A percentile compares a stretch with the other conserved stretches of the same genome.
Conservation (phyloP, 2,797 vertebrate species). For the Masticophis lateralis region DNA sequence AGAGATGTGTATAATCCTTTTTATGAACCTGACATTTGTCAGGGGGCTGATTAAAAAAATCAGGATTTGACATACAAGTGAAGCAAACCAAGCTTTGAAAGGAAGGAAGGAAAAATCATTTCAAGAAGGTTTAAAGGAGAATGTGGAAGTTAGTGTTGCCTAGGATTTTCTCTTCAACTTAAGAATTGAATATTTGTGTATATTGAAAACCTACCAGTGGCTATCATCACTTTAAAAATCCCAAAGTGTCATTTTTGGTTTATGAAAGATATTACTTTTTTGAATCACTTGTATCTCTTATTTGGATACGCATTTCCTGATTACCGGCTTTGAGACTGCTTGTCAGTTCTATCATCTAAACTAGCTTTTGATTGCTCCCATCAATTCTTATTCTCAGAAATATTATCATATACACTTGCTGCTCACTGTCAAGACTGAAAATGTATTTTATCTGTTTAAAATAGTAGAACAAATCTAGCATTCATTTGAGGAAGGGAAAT, state of each 20-base stretch:
- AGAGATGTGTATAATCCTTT: background rate
- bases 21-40: background rate
- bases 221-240: background rate
- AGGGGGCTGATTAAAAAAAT: background rate
- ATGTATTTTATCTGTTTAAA: background rate
- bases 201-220: background rate
- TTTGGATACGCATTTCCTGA: accelerated
- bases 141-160: background rate
- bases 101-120: background rate
- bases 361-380: background rate
- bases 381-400: background rate
- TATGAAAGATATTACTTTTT: background rate
- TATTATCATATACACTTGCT: accelerated
- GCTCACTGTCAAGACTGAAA: conserved; percentile 30
- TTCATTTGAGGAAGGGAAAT: conserved; percentile 8
- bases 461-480: background rate
- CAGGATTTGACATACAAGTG: background rate
- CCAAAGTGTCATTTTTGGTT: background rate
- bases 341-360: background rate
- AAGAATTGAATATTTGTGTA: background rate
- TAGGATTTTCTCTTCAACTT: background rate
- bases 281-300: background rate
- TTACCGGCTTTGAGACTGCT: background rate
- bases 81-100: background rate
- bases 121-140: background rate